Evolutionary conservation across 2,797 vertebrate species (phyloP).

Genomic region (Tenualosa ilisha): DNA sequence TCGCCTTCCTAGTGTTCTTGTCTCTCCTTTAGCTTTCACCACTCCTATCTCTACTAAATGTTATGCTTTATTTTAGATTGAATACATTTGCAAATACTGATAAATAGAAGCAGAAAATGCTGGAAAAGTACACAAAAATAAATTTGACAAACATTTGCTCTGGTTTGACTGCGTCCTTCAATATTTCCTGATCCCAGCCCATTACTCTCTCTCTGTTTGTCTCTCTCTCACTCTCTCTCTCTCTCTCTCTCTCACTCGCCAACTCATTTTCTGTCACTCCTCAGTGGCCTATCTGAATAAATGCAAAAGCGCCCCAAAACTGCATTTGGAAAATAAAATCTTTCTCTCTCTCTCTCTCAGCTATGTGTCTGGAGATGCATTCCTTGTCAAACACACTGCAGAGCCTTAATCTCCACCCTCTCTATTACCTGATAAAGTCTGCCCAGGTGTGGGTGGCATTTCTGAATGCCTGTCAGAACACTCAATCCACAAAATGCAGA

Average conservation of each 20-base stretch:
- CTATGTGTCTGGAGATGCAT: conserved; percentile 12
- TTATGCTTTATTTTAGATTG: neutral
- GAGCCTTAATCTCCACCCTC: conserved; percentile 28
- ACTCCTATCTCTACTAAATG: neutral
- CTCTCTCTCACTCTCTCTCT: neutral
- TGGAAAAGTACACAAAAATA: neutral
- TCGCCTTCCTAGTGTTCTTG: neutral
- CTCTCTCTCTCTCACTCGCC: conserved; percentile 1
- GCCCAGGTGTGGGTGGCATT: conserved; percentile 12
- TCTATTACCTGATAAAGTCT: conserved; percentile 21
- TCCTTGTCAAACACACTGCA: conserved; percentile 28
- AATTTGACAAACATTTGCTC: too few species aligned
- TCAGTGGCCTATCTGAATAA: neutral
- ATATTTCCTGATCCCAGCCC: neutral
- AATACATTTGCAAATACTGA: neutral
- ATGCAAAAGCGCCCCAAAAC: too few species aligned
- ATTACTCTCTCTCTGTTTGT: conserved; percentile 5
- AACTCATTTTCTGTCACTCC: too few species aligned
- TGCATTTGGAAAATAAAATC: too few species aligned
- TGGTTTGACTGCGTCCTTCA: too few species aligned
- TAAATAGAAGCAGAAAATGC: neutral
- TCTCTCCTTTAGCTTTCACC: neutral
- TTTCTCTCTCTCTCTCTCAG: neutral
- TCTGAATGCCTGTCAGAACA: conserved; percentile 24
- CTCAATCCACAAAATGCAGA: neutral